phyloP scores from a whole-genome alignment of 2,888 invertebrate species.

The Oscheius sp. region DNA sequence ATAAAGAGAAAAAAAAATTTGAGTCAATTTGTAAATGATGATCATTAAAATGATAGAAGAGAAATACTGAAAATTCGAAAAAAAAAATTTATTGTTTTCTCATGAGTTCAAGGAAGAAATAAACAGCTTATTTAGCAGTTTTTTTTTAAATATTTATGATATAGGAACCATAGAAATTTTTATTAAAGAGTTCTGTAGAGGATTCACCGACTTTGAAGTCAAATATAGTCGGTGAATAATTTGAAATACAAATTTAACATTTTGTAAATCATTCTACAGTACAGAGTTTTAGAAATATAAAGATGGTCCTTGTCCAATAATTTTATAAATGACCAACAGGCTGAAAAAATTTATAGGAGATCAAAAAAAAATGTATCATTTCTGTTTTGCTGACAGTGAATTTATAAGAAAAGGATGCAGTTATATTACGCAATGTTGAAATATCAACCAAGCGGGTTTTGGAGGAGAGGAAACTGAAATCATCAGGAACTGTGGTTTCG shows the following conservation, averaged over 20 bases:
- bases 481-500: neutral
- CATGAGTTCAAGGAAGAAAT: no score
- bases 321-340: neutral
- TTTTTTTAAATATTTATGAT: no score
- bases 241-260: no score
- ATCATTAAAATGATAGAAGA: neutral
- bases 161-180: no score
- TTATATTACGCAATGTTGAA: conserved; percentile 16
- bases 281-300: no score
- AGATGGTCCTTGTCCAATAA: no score
- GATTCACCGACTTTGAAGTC: no score
- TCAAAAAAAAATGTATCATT: neutral
- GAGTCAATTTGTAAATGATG: neutral
- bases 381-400: neutral
- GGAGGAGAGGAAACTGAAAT: neutral
- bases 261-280: no score
- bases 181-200: no score
- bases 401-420: neutral
- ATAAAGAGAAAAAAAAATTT: neutral
- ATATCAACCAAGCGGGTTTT: neutral
- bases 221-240: no score
- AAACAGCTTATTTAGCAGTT: no score
- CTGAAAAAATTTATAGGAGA: neutral
- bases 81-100: no score
- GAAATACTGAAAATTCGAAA: neutral